phyloP scores from a whole-genome alignment of 2,888 invertebrate species.

The Automeris io region DNA sequence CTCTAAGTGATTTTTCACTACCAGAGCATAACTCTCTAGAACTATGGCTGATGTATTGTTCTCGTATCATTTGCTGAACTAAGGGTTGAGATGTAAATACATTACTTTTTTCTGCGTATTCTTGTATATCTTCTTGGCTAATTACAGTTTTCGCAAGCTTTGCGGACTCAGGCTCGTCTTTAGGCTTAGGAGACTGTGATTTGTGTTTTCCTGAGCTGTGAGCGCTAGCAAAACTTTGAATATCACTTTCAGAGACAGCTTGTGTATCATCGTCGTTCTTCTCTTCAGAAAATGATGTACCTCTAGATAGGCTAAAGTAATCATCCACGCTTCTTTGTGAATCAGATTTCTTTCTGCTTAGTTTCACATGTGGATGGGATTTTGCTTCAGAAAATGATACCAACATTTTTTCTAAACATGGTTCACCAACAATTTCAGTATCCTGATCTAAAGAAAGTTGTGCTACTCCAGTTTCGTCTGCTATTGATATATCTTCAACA shows the following conservation, averaged over 20 bases:
- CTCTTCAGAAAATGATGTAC: constrained; percentile 77
- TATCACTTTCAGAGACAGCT: constrained; percentile 75
- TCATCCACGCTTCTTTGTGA: constrained; percentile 79
- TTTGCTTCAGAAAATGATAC: constrained; percentile 67
- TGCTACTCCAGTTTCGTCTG: constrained; percentile 80
- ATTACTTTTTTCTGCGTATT: constrained; percentile 13
- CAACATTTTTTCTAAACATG: constrained; percentile 73
- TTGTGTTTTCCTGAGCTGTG: constrained; percentile 73
- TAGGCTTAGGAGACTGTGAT: constrained; percentile 46
- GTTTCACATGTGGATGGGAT: constrained; percentile 74
- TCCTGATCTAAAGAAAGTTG: constrained; percentile 71
- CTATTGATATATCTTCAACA: constrained; percentile 89
- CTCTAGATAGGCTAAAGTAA: constrained; percentile 80
- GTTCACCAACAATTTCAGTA: constrained; percentile 70
- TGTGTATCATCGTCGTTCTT: constrained; percentile 79
- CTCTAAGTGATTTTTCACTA: constrained; percentile 69
- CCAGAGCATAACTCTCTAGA: constrained; percentile 60
- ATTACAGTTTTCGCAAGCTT: constrained; percentile 46
- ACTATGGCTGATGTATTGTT: constrained; percentile 62
- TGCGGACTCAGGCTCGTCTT: constrained; percentile 48
- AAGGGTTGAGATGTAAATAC: constrained; percentile 23
- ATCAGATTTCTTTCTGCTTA: constrained; percentile 81
- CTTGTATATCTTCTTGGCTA: constrained; percentile 43
- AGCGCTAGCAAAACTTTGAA: constrained; percentile 82
- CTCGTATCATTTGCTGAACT: constrained; percentile 35